These are phyloP conservation scores for Chrosomus eos DNA, from an alignment of 2,797 vertebrate species.

Conservation along the genomic window DNA sequence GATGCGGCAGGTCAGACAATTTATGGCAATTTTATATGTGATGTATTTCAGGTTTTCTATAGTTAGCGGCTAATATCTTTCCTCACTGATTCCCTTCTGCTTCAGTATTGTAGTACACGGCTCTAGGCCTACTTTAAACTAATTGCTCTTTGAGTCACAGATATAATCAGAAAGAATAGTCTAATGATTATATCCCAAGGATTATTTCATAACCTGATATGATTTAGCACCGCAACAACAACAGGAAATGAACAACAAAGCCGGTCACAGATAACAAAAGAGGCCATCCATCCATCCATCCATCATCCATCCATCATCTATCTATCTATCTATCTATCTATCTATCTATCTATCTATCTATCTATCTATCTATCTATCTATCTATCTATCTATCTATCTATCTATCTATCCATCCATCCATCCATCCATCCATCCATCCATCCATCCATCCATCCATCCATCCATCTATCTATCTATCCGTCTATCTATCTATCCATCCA, in stretches of 20 bases:
- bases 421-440: no score
- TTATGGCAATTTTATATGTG: neutral
- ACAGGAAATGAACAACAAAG: conserved; percentile 33
- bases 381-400: no score
- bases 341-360: neutral
- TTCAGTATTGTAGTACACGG: neutral
- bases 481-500: no score
- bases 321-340: neutral
- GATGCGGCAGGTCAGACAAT: neutral
- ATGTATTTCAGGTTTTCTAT: neutral
- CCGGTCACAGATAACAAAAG: conserved; percentile 25
- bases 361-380: neutral
- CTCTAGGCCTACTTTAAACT: conserved; percentile 2
- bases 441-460: no score
- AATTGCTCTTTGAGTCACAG: conserved; percentile 8
- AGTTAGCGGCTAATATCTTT: neutral
- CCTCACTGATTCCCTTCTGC: neutral
- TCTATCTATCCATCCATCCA: neutral
- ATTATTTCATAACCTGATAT: conserved; percentile 31
- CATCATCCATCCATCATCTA: neutral
- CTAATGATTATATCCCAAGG: conserved; percentile 35
- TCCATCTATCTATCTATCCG: no score
- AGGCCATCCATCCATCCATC: neutral
- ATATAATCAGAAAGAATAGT: conserved; percentile 28
- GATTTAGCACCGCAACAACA: neutral